These are phyloP conservation scores for Exocentrus adspersus DNA, from an alignment of 2,888 invertebrate species.

Conservation along the genomic window DNA sequence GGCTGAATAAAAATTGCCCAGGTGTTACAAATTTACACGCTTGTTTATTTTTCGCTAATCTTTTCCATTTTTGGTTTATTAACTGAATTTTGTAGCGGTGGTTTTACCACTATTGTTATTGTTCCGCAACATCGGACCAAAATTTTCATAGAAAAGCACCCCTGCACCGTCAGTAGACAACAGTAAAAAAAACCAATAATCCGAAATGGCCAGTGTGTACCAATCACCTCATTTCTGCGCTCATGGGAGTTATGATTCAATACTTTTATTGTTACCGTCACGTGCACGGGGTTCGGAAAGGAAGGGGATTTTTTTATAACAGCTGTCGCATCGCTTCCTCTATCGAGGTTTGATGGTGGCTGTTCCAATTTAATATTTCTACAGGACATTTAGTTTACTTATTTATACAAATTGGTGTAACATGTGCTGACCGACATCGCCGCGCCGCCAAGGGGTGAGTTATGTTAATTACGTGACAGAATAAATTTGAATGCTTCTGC, in stretches of 20 bases:
- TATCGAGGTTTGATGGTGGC: constrained; percentile 19
- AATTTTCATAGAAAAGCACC: constrained; percentile 6
- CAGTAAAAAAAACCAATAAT: constrained; percentile 21
- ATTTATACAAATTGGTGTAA: constrained; percentile 21
- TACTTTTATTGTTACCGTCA: constrained; percentile 25
- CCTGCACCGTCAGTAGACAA: constrained; percentile 5
- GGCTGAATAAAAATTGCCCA: background rate
- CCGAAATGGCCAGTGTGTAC: constrained; percentile 11
- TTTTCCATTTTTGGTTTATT: constrained; percentile 19
- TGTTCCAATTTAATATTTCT: constrained; percentile 20
- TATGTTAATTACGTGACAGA: background rate
- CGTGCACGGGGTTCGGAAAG: constrained; percentile 21
- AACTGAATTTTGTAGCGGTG: constrained; percentile 20
- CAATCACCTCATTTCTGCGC: constrained; percentile 19
- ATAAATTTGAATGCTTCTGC: background rate
- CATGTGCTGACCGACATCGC: constrained; percentile 17
- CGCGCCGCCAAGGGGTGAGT: background rate
- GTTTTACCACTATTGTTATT: constrained; percentile 6
- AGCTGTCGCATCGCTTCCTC: constrained; percentile 25
- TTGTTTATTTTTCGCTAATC: constrained; percentile 23
- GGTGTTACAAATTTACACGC: constrained; percentile 8
- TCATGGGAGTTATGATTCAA: constrained; percentile 25
- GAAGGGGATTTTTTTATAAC: constrained; percentile 25
- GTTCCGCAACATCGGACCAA: constrained; percentile 9
- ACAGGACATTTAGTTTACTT: constrained; percentile 29